Conservation (phyloP, 35 echinoderm and acorn worm species). For the Patiria miniata region DNA sequence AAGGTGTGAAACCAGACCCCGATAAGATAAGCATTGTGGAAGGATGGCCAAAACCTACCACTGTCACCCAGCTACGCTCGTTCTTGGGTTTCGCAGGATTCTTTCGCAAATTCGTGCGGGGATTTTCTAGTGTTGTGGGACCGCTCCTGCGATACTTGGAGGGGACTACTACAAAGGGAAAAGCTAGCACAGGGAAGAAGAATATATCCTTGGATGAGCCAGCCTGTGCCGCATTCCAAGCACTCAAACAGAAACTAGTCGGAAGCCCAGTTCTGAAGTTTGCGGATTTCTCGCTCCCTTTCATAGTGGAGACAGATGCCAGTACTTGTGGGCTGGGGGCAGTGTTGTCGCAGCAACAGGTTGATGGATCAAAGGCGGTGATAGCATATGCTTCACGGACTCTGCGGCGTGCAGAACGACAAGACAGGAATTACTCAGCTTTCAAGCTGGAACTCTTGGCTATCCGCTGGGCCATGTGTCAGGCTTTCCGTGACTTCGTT, state of each 20-base stretch:
- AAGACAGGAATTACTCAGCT: slow-evolving; percentile 62
- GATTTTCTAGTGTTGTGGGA: slow-evolving; percentile 46
- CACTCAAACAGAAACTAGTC: neutral
- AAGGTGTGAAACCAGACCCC: slow-evolving; percentile 12
- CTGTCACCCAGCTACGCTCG: slow-evolving; percentile 21
- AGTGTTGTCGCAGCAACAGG: slow-evolving; percentile 66
- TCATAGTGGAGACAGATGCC: slow-evolving; percentile 57
- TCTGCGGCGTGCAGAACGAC: slow-evolving; percentile 44
- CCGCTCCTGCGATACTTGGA: slow-evolving; percentile 13
- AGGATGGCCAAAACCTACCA: slow-evolving; percentile 5
- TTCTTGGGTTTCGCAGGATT: slow-evolving; percentile 60
- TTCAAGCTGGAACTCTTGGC: slow-evolving; percentile 73
- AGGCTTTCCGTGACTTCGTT: slow-evolving; percentile 66
- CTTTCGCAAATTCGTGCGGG: slow-evolving; percentile 48
- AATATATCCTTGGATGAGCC: neutral
- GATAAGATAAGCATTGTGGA: slow-evolving; percentile 30
- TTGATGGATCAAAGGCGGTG: slow-evolving; percentile 14
- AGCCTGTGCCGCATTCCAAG: neutral
- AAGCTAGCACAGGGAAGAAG: neutral
- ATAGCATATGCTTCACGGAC: slow-evolving; percentile 72
- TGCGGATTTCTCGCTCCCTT: slow-evolving; percentile 40
- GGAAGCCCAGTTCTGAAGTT: neutral
- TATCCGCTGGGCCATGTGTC: slow-evolving; percentile 63
- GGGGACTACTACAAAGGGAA: neutral
- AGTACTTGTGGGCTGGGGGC: slow-evolving; percentile 57